phyloP scores from a whole-genome alignment of 2,888 invertebrate species.

The Halictus quadricinctus region DNA sequence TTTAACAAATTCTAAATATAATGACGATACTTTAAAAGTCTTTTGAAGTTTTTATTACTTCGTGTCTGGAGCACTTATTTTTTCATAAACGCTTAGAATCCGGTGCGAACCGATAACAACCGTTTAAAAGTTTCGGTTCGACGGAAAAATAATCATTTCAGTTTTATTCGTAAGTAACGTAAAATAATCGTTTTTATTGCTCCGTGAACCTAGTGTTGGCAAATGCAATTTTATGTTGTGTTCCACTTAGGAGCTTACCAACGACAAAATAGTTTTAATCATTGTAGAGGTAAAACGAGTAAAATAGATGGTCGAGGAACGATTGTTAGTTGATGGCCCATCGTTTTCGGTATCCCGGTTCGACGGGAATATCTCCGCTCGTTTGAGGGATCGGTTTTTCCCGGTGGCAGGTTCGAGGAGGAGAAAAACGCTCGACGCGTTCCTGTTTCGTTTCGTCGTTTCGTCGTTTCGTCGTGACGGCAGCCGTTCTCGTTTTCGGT shows the following conservation, averaged over 20 bases:
- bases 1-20: not conserved
- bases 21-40: not conserved
- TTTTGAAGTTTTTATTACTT: not conserved
- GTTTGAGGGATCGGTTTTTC: constrained; percentile 50
- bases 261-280: not conserved
- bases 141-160: not conserved
- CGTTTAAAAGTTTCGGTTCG: not conserved
- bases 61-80: not conserved
- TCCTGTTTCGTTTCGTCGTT: constrained; percentile 62
- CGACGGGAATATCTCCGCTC: constrained; percentile 13
- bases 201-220: too few relatives aligned
- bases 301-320: not conserved
- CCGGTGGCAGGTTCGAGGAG: constrained; percentile 32
- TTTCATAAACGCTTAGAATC: not conserved
- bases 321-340: not conserved
- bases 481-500: constrained; percentile 66
- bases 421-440: constrained; percentile 44
- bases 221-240: too few relatives aligned
- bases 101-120: not conserved
- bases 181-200: too few relatives aligned
- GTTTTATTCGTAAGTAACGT: not conserved
- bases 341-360: not conserved
- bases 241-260: not conserved
- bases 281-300: not conserved
- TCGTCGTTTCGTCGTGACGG: constrained; percentile 53